Conservation (phyloP, 1,140 invertebrate species). For the Megalonaias nervosa region DNA sequence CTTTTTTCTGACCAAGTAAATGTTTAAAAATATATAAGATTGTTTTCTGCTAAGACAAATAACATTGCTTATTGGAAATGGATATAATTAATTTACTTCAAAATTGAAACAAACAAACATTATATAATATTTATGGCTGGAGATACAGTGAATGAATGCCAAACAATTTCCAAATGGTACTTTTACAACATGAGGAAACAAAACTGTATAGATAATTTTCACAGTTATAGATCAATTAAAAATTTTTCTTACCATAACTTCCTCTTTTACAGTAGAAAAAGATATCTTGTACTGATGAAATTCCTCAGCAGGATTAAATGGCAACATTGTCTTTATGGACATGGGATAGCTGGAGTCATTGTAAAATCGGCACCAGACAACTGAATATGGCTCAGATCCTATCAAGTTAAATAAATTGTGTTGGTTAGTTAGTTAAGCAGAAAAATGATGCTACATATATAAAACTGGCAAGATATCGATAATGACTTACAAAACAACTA, state of each 20-base stretch:
- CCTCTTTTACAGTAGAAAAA: slow-evolving; percentile 20
- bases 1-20: too few species aligned
- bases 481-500: not conserved
- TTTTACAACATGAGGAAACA: not conserved
- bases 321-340: slow-evolving; percentile 6
- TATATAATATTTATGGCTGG: not conserved
- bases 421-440: not conserved
- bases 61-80: too few species aligned
- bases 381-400: slow-evolving; percentile 22
- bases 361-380: slow-evolving; percentile 32
- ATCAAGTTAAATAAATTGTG: not conserved
- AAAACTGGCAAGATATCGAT: not conserved
- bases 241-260: slow-evolving; percentile 12
- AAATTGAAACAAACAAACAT: not conserved
- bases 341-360: slow-evolving; percentile 16
- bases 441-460: not conserved
- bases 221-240: not conserved
- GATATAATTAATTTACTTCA: too few species aligned
- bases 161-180: not conserved
- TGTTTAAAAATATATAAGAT: too few species aligned
- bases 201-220: not conserved
- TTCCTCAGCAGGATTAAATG: slow-evolving; percentile 23
- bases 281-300: slow-evolving; percentile 28
- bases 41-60: too few species aligned
- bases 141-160: not conserved